Conservation (phyloP, 2,113 vertebrate species). For the Leuciscus idus region DNA sequence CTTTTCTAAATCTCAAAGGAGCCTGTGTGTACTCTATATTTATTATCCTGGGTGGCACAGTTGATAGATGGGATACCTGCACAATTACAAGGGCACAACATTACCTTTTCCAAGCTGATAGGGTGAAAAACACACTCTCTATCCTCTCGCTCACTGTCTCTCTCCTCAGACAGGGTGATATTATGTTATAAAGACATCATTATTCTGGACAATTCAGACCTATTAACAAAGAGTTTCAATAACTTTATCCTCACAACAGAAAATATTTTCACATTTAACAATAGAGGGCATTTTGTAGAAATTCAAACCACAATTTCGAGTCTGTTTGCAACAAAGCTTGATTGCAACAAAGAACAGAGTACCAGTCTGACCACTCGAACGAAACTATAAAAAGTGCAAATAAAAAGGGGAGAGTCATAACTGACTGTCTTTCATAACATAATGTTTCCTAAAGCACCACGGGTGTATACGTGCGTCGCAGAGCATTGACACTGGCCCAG, state of each 20-base stretch:
- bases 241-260: slow-evolving; percentile 41
- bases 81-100: slow-evolving; percentile 85
- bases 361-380: neutral
- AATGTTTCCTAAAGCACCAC: slow-evolving; percentile 14
- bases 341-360: neutral
- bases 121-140: slow-evolving; percentile 75
- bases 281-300: slow-evolving; percentile 37
- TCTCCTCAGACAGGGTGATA: slow-evolving; percentile 64
- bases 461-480: neutral
- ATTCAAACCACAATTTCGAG: slow-evolving; percentile 42
- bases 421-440: slow-evolving; percentile 20
- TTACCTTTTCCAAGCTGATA: slow-evolving; percentile 81
- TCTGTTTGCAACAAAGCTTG: slow-evolving; percentile 33
- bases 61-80: slow-evolving; percentile 84
- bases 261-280: slow-evolving; percentile 12
- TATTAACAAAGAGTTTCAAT: slow-evolving; percentile 42
- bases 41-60: slow-evolving; percentile 82
- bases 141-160: slow-evolving; percentile 60
- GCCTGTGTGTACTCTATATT: slow-evolving; percentile 80
- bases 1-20: slow-evolving; percentile 76
- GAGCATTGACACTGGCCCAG: slow-evolving; percentile 44
- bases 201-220: slow-evolving; percentile 38
- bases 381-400: slow-evolving; percentile 9
- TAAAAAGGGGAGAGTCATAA: neutral
- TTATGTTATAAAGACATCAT: slow-evolving; percentile 71